Conservation (phyloP, 2,888 invertebrate genomes). For the Hemistola chrysoprasaria region DNA sequence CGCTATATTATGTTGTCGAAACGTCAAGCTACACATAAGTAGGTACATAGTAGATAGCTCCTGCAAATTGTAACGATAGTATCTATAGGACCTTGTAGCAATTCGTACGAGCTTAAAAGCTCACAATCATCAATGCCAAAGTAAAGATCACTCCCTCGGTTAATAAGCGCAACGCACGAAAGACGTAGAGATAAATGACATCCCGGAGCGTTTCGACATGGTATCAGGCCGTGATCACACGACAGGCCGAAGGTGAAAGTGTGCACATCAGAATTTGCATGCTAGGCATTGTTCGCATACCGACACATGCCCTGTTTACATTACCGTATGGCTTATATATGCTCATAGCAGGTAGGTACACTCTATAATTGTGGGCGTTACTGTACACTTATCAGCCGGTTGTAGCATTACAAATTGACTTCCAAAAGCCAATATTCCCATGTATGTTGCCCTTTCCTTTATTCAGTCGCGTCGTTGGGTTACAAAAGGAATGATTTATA, state of each 20-base stretch:
- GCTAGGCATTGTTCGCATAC: conserved; percentile 41
- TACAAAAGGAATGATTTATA: conserved; percentile 35
- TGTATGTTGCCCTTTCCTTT: conserved; percentile 14
- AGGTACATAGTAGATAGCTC: too few relatives aligned
- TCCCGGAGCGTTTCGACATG: conserved; percentile 50
- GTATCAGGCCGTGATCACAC: conserved; percentile 44
- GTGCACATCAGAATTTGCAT: conserved; percentile 53
- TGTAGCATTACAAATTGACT: conserved; percentile 11
- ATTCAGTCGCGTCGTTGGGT: neutral
- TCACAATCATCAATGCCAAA: conserved; percentile 20
- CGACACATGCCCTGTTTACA: conserved; percentile 36
- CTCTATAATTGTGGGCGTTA: conserved; percentile 45
- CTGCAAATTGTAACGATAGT: too few relatives aligned
- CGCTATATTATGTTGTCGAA: conserved; percentile 19
- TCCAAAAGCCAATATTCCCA: conserved; percentile 26
- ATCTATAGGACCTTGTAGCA: too few relatives aligned
- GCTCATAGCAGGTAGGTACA: too few relatives aligned
- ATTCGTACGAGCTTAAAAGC: neutral
- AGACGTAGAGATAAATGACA: conserved; percentile 39
- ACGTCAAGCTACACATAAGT: conserved; percentile 8
- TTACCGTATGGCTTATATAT: conserved; percentile 24
- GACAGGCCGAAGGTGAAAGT: conserved; percentile 69
- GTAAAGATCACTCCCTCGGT: conserved; percentile 22
- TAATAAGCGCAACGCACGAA: conserved; percentile 38
- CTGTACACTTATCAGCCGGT: conserved; percentile 34